A percentile compares a stretch with the other conserved stretches of the same genome.
Evolutionary conservation across 2,888 invertebrate genomes (phyloP).

Genomic region (Apantesis nais): DNA sequence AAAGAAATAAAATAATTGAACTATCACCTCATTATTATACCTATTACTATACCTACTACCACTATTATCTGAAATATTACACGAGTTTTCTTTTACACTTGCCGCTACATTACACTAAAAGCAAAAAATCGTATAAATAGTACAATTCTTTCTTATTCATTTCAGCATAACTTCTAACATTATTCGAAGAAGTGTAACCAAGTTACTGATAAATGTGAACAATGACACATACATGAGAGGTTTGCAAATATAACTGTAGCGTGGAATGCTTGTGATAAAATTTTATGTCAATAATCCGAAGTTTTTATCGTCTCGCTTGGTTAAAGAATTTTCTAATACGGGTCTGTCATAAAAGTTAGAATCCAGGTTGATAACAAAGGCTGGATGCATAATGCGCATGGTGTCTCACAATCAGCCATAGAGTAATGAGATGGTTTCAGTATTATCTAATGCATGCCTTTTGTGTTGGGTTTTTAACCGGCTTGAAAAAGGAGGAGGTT

Average conservation of each 20-base stretch:
- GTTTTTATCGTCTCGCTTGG: conserved; percentile 32
- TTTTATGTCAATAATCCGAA: conserved; percentile 39
- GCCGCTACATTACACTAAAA: background rate
- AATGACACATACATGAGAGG: conserved; percentile 18
- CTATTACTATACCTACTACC: too few relatives aligned
- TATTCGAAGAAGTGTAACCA: conserved; percentile 7
- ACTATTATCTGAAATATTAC: background rate
- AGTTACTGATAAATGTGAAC: conserved; percentile 16
- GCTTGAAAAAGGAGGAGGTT: too few relatives aligned
- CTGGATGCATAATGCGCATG: conserved; percentile 62
- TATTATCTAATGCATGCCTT: conserved; percentile 55
- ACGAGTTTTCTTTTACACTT: background rate
- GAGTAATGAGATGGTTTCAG: conserved; percentile 71
- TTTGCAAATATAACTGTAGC: conserved; percentile 29
- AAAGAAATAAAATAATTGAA: background rate
- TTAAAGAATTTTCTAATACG: conserved; percentile 40
- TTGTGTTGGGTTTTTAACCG: conserved; percentile 20
- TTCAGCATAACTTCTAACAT: background rate
- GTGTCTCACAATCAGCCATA: conserved; percentile 65
- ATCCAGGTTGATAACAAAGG: conserved; percentile 60
- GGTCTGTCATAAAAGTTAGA: conserved; percentile 52
- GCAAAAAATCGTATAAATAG: background rate
- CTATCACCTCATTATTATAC: too few relatives aligned
- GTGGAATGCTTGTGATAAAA: conserved; percentile 38
- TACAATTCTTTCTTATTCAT: background rate